These are phyloP conservation scores for Chironomus riparius DNA, from an alignment of 2,888 invertebrate genomes.

Conservation along the genomic window DNA sequence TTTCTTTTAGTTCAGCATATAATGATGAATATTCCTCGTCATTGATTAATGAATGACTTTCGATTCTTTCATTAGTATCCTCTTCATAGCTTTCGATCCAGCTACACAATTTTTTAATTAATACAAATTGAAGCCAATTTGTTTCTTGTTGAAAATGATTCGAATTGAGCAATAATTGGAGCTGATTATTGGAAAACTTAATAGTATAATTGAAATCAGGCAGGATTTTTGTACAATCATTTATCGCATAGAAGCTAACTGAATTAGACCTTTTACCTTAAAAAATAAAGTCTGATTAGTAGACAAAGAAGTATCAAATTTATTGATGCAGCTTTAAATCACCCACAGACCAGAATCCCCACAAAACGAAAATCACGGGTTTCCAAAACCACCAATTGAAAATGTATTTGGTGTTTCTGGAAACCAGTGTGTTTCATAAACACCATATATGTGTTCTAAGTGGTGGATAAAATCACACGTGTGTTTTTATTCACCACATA, in stretches of 20 bases:
- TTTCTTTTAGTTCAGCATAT: constrained; percentile 65
- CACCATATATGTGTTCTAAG: no score
- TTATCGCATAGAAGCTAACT: neutral
- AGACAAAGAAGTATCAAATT: no score
- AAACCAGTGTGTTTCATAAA: no score
- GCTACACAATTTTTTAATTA: constrained; percentile 38
- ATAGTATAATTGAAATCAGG: neutral
- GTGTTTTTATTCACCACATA: no score
- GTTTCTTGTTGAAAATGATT: neutral
- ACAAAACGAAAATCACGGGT: no score
- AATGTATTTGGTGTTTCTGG: no score
- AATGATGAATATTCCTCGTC: constrained; percentile 59
- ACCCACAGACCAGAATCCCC: no score
- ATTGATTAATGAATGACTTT: constrained; percentile 45
- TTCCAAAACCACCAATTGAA: no score
- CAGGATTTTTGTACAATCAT: neutral
- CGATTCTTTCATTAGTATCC: constrained; percentile 45
- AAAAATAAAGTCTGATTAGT: neutral
- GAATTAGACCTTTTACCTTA: neutral
- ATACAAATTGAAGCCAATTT: constrained; percentile 35
- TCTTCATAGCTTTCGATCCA: constrained; percentile 43
- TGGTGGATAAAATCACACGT: no score
- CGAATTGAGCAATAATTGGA: neutral
- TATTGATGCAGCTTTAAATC: no score
- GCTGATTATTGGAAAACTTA: neutral